Evolutionary conservation across 2,888 invertebrate species (phyloP), one percentile per base, ranked within the genome.

Genomic region (Prosopocoilus inquinatus): DNA sequence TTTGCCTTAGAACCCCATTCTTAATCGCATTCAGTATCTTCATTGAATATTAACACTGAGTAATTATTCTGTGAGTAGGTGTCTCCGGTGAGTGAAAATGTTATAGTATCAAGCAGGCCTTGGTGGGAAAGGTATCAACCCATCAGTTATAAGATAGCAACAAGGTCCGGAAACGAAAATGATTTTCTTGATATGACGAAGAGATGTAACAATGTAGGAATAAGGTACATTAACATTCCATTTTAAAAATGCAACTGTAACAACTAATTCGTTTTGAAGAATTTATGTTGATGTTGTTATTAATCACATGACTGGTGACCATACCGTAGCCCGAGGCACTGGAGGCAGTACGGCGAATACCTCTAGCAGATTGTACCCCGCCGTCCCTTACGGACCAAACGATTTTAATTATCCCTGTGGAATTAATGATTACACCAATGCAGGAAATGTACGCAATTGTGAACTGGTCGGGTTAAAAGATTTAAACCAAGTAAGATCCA

Each of bases 61-160:
- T 20, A 3, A 20, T 46, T 9, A 32, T 12, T 33, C 1, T 20
- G 35, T 15, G 15, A 9, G 3, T 13, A 89, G 88, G 81, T 90
- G 3, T 91, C 91, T 0, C 91, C 91, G 5, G 83, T 86, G 0
- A 86, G 83, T 64, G 92, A 91, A 72, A 89, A 91, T 68, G 74
- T 86, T 33, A 77, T 85, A 0, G 62, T 56, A 0, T 52, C 76
- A 0, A 72, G 71, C 3, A 80, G 89, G 0, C 90, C 94, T 0
- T 95, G 94, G 94, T 94, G 87, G 86, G 93, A 94, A 71, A 79
- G 93, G 9, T 93, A 94, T 74, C 92, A 94, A 73, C 91, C 91
- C 0, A 85, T 92, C 38, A 91, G 92, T 20, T 95, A 94, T 77
- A 79, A 80, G 11, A 77, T 93, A 39, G 70, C 72, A 1, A 91